These are phyloP conservation scores for Athalia rosae DNA, from an alignment of 2,888 invertebrate genomes.

Conservation along the genomic window DNA sequence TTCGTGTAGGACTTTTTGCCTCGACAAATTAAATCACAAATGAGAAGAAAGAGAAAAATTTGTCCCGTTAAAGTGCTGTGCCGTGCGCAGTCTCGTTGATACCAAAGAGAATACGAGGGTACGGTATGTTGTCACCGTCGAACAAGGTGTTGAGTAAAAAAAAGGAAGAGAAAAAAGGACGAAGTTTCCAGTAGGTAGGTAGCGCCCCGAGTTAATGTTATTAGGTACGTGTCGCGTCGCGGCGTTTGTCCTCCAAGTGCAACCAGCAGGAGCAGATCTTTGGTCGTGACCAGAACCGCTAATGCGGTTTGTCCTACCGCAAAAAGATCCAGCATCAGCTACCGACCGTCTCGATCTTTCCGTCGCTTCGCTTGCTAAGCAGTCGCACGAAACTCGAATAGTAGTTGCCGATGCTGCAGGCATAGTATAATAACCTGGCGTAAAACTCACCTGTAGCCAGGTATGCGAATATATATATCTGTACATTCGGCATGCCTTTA, in stretches of 20 bases:
- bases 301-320: conserved; percentile 51
- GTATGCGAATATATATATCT: no score
- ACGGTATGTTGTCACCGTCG: conserved; percentile 53
- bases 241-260: conserved; percentile 44
- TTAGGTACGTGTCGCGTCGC: conserved; percentile 31
- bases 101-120: conserved; percentile 52
- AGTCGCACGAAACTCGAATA: no score
- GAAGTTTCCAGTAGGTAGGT: no score
- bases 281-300: conserved; percentile 57
- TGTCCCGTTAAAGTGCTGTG: no score
- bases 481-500: no score
- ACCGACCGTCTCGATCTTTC: background rate
- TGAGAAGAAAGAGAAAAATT: no score
- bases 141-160: conserved; percentile 47
- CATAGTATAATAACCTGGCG: no score
- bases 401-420: background rate
- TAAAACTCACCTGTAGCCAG: no score
- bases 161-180: conserved; percentile 26
- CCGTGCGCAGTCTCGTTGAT: conserved; percentile 67
- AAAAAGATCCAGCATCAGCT: conserved; percentile 49
- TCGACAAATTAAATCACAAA: no score
- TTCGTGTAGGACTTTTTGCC: no score
- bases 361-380: no score
- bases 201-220: no score
- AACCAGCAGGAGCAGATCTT: conserved; percentile 34